Conservation (phyloP, 2,888 invertebrate species). For the Chalcosyrphus nemorum region DNA sequence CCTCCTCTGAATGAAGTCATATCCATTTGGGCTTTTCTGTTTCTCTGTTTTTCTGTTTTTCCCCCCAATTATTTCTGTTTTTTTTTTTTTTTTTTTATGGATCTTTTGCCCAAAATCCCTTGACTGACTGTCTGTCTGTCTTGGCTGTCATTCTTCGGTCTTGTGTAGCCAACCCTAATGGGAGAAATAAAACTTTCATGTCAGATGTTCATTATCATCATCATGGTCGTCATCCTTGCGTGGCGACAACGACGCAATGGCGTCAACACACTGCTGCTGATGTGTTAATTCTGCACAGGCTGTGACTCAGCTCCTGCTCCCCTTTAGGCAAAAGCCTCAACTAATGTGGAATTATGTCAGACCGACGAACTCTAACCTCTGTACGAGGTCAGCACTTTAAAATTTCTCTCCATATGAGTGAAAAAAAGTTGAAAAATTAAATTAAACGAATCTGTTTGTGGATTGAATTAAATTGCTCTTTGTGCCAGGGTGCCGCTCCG, state of each 20-base stretch:
- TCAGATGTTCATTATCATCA: slow-evolving; percentile 65
- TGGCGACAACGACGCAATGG: slow-evolving; percentile 26
- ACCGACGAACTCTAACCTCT: slow-evolving; percentile 37
- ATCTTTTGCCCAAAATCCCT: background rate
- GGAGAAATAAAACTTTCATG: slow-evolving; percentile 60
- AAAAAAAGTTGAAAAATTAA: slow-evolving; percentile 29
- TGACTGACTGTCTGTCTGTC: slow-evolving; percentile 34
- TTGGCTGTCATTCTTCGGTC: slow-evolving; percentile 22
- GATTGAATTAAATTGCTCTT: slow-evolving; percentile 60
- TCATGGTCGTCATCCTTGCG: slow-evolving; percentile 59
- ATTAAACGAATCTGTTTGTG: slow-evolving; percentile 59
- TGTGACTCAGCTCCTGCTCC: slow-evolving; percentile 11
- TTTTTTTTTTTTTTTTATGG: slow-evolving; percentile 9
- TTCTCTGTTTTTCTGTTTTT: background rate
- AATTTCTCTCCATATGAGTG: background rate
- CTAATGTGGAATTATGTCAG: slow-evolving; percentile 6
- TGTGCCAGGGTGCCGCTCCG: background rate
- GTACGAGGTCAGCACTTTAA: slow-evolving; percentile 39
- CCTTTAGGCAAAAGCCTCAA: background rate
- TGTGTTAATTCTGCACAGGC: slow-evolving; percentile 41
- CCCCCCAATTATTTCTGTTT: background rate
- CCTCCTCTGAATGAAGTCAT: slow-evolving; percentile 39
- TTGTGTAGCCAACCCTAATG: slow-evolving; percentile 20
- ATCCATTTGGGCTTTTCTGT: background rate
- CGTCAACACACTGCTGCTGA: slow-evolving; percentile 2